Base-by-base conservation (phyloP, 2,888 invertebrate genomes). In the Cinara cedri region DNA sequence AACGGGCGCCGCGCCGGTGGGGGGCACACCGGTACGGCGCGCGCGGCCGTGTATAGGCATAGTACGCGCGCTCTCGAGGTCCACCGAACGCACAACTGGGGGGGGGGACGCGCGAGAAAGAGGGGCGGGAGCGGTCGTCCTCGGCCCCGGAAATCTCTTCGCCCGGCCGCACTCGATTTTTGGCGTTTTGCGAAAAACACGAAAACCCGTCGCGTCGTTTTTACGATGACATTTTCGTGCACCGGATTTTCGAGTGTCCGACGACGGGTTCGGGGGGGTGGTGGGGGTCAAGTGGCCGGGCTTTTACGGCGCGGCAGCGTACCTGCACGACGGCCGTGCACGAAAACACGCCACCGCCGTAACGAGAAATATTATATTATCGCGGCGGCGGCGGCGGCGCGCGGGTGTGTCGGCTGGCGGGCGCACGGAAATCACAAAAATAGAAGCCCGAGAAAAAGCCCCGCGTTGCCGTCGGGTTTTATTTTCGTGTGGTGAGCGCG, bases 401-500 rank as follows among this genome's bases (percentile, higher is more conserved):
- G 46, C 55, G 14, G 42, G n/a, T n/a, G 19, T 6, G 44, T 13
- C 11, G 8, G 44, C 9, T 26, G 68, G n/a, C 62, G 49, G 19
- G 19, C 44, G 51, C 16, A 34, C 21, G 74, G 54, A 51, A 74
- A 74, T 54, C 66, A 70, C 68, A 42, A 78, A 78, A 78, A 78
- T 78, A 78, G 78, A 78, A 78, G 60, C 78, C 68, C 34, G 57
- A 51, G 68, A 49, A 49, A 76, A 68, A 78, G 46, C 49, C 60
- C 78, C 76, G 21, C 65, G 57, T 13, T 44, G 66, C 44, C 24
- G 46, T 21, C 51, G 60, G 60, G 44, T 66, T 76, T 76, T 76
- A 76, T 76, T 76, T 76, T 76, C 49, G 76, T 68, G 68, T 46
- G 49, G 44, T 16, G 66, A 42, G 19, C 42, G 26, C 42, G 63